These are phyloP conservation scores for Morphnarchus princeps DNA, from an alignment of 2,113 vertebrate genomes.

Conservation along the genomic window DNA sequence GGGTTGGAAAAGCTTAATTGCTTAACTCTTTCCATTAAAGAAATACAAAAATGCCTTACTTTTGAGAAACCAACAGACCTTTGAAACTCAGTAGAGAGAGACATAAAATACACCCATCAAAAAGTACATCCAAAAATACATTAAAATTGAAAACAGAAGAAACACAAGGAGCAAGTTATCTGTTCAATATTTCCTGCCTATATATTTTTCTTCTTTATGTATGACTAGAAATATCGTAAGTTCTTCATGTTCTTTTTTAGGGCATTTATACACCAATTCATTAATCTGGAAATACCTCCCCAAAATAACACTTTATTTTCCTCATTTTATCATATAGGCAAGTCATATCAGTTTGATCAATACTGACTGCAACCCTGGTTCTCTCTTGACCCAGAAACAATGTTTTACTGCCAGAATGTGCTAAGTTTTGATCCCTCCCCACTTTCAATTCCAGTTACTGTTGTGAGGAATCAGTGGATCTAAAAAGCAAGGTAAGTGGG, in stretches of 20 bases:
- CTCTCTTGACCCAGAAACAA: background rate
- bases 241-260: background rate
- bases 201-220: background rate
- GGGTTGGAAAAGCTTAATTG: background rate
- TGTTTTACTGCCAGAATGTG: background rate
- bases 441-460: background rate
- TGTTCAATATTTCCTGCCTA: background rate
- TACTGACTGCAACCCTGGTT: background rate
- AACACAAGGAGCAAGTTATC: background rate
- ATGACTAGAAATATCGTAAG: background rate
- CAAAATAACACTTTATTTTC: background rate
- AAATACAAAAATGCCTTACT: background rate
- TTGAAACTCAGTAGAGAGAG: background rate
- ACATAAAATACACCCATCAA: background rate
- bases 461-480: background rate
- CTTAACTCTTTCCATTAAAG: background rate
- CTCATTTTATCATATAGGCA: background rate
- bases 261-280: background rate
- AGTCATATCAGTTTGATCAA: background rate
- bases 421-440: background rate
- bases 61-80: background rate
- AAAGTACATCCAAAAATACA: background rate
- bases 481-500: background rate
- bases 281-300: background rate
- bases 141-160: background rate